Conservation (phyloP, 2,113 vertebrate genomes). For the Salvelinus sp. region DNA sequence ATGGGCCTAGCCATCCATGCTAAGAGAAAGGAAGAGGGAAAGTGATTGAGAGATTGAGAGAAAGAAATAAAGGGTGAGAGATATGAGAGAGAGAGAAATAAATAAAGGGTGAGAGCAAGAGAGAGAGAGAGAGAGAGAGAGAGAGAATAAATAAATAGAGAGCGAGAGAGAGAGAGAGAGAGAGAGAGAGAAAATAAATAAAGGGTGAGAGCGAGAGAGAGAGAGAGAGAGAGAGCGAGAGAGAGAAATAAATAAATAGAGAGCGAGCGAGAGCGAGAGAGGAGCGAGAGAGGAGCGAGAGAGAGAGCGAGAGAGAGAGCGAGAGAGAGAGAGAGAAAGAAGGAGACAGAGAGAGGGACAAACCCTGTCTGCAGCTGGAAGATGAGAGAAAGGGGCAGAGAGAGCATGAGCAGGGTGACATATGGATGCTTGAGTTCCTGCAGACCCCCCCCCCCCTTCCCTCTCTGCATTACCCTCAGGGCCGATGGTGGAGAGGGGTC, state of each 20-base stretch:
- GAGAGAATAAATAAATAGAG: no score
- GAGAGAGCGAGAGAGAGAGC: background rate
- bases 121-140: background rate
- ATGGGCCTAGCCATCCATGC: slow-evolving; percentile 6
- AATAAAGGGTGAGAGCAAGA: background rate
- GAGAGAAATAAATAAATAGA: background rate
- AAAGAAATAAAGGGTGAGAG: background rate
- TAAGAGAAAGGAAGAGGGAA: background rate
- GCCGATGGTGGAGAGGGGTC: slow-evolving; percentile 15
- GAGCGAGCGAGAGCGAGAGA: slow-evolving; percentile 1
- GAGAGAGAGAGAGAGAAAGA: background rate
- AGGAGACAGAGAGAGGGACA: background rate
- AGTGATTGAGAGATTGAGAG: background rate
- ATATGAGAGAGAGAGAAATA: background rate
- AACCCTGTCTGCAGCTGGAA: no score
- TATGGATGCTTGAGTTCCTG: background rate
- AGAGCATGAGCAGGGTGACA: background rate
- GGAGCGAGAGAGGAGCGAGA: background rate
- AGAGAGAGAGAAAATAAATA: no score
- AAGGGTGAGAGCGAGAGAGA: background rate
- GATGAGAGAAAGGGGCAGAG: background rate
- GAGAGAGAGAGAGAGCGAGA: background rate
- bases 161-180: background rate
- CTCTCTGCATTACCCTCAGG: background rate
- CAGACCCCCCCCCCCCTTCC: no score